Evolutionary conservation across 2,888 invertebrate species (phyloP), one percentile per base, ranked within the genome.

Genomic region (Proisotoma minuta): DNA sequence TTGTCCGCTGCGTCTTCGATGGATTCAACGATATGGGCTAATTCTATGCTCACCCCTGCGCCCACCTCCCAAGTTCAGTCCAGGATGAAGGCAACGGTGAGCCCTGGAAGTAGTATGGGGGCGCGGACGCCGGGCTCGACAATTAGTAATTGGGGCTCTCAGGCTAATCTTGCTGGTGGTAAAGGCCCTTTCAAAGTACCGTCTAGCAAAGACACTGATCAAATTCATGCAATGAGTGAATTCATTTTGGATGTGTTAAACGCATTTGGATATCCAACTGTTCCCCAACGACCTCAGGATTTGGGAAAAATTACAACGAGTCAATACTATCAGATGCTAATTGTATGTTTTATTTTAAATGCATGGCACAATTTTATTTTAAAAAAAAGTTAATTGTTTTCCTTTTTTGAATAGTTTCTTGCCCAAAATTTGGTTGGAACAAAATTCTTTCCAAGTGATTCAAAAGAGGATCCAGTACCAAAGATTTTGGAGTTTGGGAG

Each of bases 401-500:
- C n/a, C n/a, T n/a, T n/a, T n/a, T n/a, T n/a, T n/a, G n/a, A n/a
- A n/a, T 15, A 34, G 34, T 8, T 15, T 8, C 8, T 34, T 34
- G 34, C 8, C 15, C 8, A 34, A 34, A 8, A 34, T 8, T 34
- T 34, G 8, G 34, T 34, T 8, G 34, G 34, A 15, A 8, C 8
- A 8, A 34, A 34, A 34, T 34, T 34, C 15, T 34, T 34, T 34
- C 8, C 15, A 15, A 15, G 8, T 15, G 15, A 8, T 34, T 10
- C 34, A 34, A 34, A 34, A 15, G 48, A 48, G 22, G 62, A 62
- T 29, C 51, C 50, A 10, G 18, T 18, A 8, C 34, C 57, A 3
- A 62, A 58, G 43, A 54, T 62, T 12, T 39, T 62, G 2, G 62
- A 59, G 27, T 23, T 49, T 1, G 8, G 34, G 1, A 62, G 53